These are phyloP conservation scores for Odontomachus brunneus DNA, from an alignment of 1,140 invertebrate genomes.

Conservation along the genomic window DNA sequence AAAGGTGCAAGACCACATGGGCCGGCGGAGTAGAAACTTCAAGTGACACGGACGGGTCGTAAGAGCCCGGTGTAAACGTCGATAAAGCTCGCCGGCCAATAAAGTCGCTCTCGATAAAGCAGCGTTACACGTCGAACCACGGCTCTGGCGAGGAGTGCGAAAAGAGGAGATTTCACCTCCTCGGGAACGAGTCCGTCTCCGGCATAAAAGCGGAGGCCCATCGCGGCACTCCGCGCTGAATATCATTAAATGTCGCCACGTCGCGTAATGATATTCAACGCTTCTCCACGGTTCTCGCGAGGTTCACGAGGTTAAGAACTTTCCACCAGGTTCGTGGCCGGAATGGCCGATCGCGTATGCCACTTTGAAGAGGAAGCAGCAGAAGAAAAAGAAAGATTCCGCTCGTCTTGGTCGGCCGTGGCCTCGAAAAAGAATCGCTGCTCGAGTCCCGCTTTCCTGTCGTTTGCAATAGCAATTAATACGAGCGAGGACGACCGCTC, in stretches of 20 bases:
- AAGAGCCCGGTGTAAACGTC: background rate
- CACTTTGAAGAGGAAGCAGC: too few relatives aligned
- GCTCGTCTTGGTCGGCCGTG: constrained; percentile 34
- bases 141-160: too few relatives aligned
- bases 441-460: constrained; percentile 4
- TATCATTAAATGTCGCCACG: constrained; percentile 34
- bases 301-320: constrained; percentile 49
- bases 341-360: constrained; percentile 21
- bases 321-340: constrained; percentile 40
- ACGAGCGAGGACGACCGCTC: constrained; percentile 29
- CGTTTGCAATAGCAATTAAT: constrained; percentile 41
- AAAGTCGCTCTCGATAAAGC: constrained; percentile 40
- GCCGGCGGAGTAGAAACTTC: background rate
- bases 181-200: too few relatives aligned
- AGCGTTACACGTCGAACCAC: background rate
- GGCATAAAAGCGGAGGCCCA: constrained; percentile 29
- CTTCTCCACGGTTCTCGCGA: background rate
- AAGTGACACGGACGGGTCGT: constrained; percentile 12
- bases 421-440: constrained; percentile 33
- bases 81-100: background rate
- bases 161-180: too few relatives aligned
- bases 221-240: background rate
- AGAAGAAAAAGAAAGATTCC: background rate
- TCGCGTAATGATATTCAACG: constrained; percentile 49
- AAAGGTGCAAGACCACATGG: background rate